These are phyloP conservation scores for Cranoglanis bouderius DNA, from an alignment of 2,113 vertebrate species.

Conservation along the genomic window DNA sequence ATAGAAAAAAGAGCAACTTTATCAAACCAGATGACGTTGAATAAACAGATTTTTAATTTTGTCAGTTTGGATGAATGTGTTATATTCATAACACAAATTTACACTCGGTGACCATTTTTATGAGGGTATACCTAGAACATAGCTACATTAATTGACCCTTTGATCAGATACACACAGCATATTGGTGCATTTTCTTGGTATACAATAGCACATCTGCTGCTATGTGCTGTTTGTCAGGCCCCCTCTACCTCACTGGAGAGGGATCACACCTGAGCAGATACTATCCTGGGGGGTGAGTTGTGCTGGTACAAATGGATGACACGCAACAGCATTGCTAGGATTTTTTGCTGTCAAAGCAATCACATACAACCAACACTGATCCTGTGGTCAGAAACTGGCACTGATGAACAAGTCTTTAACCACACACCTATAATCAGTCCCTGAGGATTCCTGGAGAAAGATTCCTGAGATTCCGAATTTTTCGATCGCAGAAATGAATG, in stretches of 20 bases:
- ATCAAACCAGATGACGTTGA: background rate
- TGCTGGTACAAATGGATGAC: too few species aligned
- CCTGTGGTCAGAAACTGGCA: too few species aligned
- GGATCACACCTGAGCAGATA: too few species aligned
- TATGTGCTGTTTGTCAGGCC: background rate
- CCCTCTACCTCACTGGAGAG: background rate
- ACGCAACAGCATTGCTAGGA: background rate
- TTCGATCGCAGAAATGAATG: too few species aligned
- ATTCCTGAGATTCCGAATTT: too few species aligned
- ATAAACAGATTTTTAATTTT: background rate
- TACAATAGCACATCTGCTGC: background rate
- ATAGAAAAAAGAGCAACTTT: background rate
- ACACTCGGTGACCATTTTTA: background rate
- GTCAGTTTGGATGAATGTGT: background rate
- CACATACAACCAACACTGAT: too few species aligned
- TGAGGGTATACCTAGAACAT: background rate
- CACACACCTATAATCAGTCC: background rate
- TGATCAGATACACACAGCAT: too few species aligned
- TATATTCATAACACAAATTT: background rate
- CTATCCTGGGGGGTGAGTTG: too few species aligned
- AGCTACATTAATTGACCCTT: background rate
- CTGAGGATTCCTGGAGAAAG: too few species aligned
- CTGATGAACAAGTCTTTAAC: too few species aligned
- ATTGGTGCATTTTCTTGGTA: background rate
- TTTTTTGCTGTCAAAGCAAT: background rate